phyloP scores from a whole-genome alignment of 2,797 vertebrate species.

The Tapirus indicus region DNA sequence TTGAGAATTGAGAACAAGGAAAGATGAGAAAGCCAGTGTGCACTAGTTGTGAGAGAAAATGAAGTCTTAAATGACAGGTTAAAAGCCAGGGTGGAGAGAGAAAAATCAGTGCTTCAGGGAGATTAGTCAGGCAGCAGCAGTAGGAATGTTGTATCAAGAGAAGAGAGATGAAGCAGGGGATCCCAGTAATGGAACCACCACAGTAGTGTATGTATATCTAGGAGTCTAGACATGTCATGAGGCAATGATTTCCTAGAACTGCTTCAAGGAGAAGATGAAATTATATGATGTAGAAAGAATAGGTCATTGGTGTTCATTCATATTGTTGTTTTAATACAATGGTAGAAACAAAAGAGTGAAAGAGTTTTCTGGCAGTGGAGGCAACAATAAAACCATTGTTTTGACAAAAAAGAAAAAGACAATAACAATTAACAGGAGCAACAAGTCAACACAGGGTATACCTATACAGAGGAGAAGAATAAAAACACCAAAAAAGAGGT shows the following conservation, averaged over 20 bases:
- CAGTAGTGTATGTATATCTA: accelerated
- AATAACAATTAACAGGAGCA: neutral
- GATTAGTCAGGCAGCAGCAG: neutral
- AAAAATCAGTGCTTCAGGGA: neutral
- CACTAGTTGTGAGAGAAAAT: neutral
- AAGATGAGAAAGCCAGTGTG: neutral
- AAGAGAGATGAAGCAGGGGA: neutral
- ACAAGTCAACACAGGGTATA: neutral
- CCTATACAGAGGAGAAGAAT: neutral
- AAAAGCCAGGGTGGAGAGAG: neutral
- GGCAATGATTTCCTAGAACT: neutral
- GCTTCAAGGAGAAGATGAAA: neutral
- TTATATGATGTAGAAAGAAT: neutral
- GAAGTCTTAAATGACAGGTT: neutral
- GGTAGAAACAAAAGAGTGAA: neutral
- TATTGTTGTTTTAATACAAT: neutral
- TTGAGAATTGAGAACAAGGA: neutral
- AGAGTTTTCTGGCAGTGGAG: neutral
- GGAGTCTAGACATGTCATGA: neutral
- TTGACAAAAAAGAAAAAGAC: neutral
- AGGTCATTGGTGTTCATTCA: neutral
- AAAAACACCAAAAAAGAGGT: neutral
- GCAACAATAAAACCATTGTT: neutral
- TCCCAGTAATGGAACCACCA: neutral
- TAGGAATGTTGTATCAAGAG: neutral